phyloP scores from a whole-genome alignment of 2,888 invertebrate species.

The Lutraria lutraria region DNA sequence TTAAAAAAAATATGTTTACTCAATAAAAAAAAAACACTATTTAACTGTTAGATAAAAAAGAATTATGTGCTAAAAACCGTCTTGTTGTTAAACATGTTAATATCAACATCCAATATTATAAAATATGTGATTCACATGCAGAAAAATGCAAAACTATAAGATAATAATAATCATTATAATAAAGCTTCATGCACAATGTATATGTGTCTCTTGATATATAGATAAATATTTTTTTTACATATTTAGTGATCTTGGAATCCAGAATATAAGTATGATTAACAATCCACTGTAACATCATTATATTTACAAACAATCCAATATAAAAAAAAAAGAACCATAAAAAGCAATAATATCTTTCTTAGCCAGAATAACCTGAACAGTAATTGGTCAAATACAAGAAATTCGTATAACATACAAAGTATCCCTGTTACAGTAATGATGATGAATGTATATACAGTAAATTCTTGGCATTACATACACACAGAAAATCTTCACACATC shows the following conservation, averaged over 20 bases:
- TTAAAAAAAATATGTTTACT: neutral
- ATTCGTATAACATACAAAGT: constrained; percentile 15
- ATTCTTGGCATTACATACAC: neutral
- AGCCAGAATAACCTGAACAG: constrained; percentile 1
- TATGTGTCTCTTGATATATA: constrained; percentile 6
- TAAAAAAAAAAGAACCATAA: neutral
- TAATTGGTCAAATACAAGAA: constrained; percentile 14
- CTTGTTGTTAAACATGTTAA: neutral
- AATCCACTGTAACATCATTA: neutral
- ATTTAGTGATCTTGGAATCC: constrained; percentile 7
- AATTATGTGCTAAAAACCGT: constrained; percentile 1
- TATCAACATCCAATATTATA: neutral
- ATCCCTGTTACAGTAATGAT: constrained; percentile 42
- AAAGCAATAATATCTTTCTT: constrained; percentile 1
- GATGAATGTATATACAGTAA: constrained; percentile 8
- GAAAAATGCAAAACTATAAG: neutral
- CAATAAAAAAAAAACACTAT: constrained; percentile 1
- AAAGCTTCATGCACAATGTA: constrained; percentile 2
- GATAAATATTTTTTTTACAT: neutral
- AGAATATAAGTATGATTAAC: constrained; percentile 5
- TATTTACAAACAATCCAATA: constrained; percentile 15
- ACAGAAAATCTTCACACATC: neutral
- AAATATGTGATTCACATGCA: constrained; percentile 9
- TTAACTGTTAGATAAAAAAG: neutral
- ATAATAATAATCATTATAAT: neutral